These are phyloP conservation scores for Carettochelys insculpta DNA, from an alignment of 2,113 vertebrate species.

Conservation along the genomic window DNA sequence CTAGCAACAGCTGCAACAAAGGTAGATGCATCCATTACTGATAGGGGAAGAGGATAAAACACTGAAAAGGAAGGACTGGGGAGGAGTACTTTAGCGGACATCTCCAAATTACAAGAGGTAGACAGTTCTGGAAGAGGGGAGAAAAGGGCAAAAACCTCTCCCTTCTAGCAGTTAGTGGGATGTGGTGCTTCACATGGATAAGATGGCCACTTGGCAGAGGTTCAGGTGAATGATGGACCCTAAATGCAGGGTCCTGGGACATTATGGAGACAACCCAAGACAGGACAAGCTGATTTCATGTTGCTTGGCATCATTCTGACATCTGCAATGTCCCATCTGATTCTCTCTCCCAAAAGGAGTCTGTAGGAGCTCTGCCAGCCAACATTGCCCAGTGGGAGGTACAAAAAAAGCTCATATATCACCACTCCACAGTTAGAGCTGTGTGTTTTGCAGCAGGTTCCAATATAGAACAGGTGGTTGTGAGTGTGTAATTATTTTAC, in stretches of 20 bases:
- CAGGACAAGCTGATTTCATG: rapidly evolving
- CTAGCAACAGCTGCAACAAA: neutral
- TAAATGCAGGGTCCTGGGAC: neutral
- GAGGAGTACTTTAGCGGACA: neutral
- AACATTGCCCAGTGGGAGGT: neutral
- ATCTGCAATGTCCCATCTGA: too few relatives aligned
- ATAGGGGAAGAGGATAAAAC: neutral
- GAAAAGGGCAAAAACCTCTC: neutral
- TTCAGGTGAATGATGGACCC: neutral
- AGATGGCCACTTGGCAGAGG: neutral
- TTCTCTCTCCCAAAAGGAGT: neutral
- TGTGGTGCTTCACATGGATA: neutral
- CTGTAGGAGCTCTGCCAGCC: neutral
- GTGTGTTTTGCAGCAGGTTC: neutral
- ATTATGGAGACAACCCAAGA: neutral
- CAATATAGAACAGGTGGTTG: neutral
- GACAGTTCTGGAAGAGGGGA: neutral
- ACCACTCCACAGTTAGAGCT: rapidly evolving
- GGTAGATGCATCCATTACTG: neutral
- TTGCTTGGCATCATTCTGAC: neutral
- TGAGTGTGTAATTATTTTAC: neutral
- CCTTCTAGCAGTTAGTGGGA: neutral
- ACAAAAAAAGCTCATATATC: neutral
- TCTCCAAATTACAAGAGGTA: neutral
- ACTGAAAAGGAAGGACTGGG: neutral